Base-by-base conservation (phyloP, 2,888 invertebrate species). In the Agrenia bidenticulata region DNA sequence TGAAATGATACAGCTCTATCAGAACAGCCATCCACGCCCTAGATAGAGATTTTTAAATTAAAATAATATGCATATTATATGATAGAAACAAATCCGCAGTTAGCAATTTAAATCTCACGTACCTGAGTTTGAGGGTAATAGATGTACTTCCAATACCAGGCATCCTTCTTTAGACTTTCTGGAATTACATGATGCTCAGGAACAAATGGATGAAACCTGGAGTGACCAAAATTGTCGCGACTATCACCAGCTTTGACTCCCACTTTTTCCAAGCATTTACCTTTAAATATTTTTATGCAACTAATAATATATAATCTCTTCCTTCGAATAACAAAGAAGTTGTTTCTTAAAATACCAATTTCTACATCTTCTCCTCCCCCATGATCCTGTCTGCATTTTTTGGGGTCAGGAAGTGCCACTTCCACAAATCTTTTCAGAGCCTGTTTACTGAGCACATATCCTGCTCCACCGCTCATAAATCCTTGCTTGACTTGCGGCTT, bases 1-100 rank as follows among this genome's bases (percentile, higher is more conserved):
- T 96, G 96, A 82, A 98, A 96, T 0, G 94, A 91, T 13, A 98
- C 86, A 0, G 96, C 94, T 79, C 91, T 90, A 79, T 94, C 94
- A 0, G 94, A 93, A 79, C 94, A 94, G 78, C 94, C 94, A 76
- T 89, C 88, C 66, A 90, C 82, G 17, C 92, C 93, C 88, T 32
- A 11, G 32, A 32, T 7, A 32, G 11, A 32, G 11, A 32, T 32
- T 7, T 7, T 32, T 32, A 32, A n/a, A 32, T 32, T 32, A 32
- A 4, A 32, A 32, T 32, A 32, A 32, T 32, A 11, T 7, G 5
- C 4, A 32, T 32, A 32, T 32, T 32, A 32, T n/a, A 32, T 32
- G 4, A 7, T 32, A 32, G 11, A 32, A 7, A 32, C 11, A 32
- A 32, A 32, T 7, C 11, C 32, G 32, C 11, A 7, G 32, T n/a